Base-by-base conservation (phyloP, 1,140 invertebrate species). In the Hyphantria cunea region DNA sequence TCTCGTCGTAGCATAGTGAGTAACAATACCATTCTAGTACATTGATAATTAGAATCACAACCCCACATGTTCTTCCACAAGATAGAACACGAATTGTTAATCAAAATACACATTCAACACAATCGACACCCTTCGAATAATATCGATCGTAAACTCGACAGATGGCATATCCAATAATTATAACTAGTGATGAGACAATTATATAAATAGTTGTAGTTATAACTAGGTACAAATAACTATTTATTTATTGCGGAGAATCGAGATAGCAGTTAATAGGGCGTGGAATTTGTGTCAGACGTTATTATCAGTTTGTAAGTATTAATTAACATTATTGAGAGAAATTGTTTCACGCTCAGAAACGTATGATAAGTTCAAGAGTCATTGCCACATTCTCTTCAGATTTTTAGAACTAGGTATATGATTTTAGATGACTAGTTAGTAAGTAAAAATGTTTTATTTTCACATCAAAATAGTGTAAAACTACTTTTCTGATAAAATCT, bases 271-370 rank as follows among this genome's bases (percentile, higher is more conserved):
- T 25, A 42, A 13, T 49, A 42, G 56, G 56, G n/a, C 56, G 47
- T 50, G 56, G 47, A 50, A 60, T 50, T 14, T 60, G 17, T 60
- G 56, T 60, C 56, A 60, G 0, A 49, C 34, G 47, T 17, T 7
- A 39, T 5, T 34, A 58, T 49, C 32, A 34, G 17, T 58, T n/a
- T 49, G 2, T 25, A 25, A 1, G 1, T 25, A 25, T 3, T 5
- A 25, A 25, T 25, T 31, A 31, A 33, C 37, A 41, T 44, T 12
- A n/a, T 44, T 7, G n/a, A 13, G 7, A 17, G 51, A 53, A 53
- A 53, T 54, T 5, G 17, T 25, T 25, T 25, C 5, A 25, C 17
- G 17, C 17, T 25, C 17, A 25, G 17, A 5, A 25, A 5, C 5
- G 17, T 25, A 44, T 32, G 17, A 37, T 37, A 54, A 54, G 52